phyloP scores from a whole-genome alignment of 2,797 vertebrate genomes.

The Dicrostonyx torquatus region DNA sequence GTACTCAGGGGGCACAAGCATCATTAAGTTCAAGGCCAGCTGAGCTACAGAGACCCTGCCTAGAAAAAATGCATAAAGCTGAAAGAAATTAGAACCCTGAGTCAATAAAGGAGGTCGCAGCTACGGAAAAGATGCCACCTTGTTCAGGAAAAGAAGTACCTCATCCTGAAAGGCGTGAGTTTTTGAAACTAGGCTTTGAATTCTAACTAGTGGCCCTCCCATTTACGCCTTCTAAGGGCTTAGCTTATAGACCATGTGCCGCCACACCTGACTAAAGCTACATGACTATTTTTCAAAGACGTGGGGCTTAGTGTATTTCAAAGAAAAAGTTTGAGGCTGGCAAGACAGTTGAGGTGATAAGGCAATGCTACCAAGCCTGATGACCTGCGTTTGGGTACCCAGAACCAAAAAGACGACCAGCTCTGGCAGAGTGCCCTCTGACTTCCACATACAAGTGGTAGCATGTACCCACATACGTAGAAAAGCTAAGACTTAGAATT shows the following conservation, averaged over 20 bases:
- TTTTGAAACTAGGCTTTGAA: not conserved
- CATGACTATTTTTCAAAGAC: not conserved
- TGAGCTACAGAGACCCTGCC: not conserved
- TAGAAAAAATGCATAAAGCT: not conserved
- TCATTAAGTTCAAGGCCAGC: not conserved
- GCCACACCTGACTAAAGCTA: not conserved
- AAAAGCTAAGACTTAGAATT: not conserved
- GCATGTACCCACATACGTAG: not conserved
- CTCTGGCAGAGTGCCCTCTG: not conserved
- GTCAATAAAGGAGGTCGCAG: not conserved
- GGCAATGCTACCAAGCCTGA: not conserved
- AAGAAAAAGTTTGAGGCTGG: not conserved
- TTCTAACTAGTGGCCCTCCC: not conserved
- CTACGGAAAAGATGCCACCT: not conserved
- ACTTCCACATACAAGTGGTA: not conserved
- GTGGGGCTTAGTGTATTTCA: not conserved
- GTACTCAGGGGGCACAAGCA: not conserved
- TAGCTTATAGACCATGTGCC: not conserved
- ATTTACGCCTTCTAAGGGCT: not conserved
- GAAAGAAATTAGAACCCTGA: not conserved
- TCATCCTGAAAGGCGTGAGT: not conserved
- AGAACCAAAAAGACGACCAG: not conserved
- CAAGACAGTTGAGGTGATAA: not conserved
- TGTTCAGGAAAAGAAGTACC: not conserved
- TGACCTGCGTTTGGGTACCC: no score